Evolutionary conservation across 1,140 invertebrate species (phyloP).

Genomic region (Nasonia giraulti): DNA sequence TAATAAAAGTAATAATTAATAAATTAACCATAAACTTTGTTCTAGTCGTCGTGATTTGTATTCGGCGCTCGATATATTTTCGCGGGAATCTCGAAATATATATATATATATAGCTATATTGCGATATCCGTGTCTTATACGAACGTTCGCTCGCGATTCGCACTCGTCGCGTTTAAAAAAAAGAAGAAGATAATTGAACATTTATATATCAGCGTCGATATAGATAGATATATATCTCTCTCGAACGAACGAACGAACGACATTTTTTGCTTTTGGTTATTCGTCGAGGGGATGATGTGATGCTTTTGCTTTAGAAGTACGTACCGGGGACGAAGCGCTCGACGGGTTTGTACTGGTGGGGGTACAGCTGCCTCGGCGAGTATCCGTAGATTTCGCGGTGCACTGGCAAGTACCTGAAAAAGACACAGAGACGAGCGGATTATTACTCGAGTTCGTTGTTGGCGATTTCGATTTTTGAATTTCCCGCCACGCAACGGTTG

Average conservation of each 20-base stretch:
- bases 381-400: conserved; percentile 92
- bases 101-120: conserved; percentile 27
- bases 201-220: not conserved
- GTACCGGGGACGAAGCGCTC: conserved; percentile 89
- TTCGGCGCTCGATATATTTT: conserved; percentile 26
- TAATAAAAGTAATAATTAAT: conserved; percentile 27
- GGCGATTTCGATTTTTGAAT: not conserved
- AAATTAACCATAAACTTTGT: conserved; percentile 20
- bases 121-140: conserved; percentile 35
- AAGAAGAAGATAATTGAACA: not conserved
- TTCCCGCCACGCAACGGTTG: not conserved
- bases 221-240: not conserved
- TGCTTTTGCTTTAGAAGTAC: conserved; percentile 77
- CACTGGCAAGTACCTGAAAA: conserved; percentile 83
- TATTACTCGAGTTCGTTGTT: not conserved
- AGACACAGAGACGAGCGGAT: not conserved
- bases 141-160: conserved; percentile 29
- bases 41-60: conserved; percentile 32
- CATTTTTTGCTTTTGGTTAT: conserved; percentile 40
- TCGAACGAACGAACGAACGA: not conserved
- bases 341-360: conserved; percentile 86
- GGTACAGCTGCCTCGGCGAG: conserved; percentile 88
- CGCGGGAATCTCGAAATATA: conserved; percentile 48
- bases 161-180: conserved; percentile 38
- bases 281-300: conserved; percentile 31